Evolutionary conservation across 2,888 invertebrate genomes (phyloP).

Genomic region (Malacosoma neustria): DNA sequence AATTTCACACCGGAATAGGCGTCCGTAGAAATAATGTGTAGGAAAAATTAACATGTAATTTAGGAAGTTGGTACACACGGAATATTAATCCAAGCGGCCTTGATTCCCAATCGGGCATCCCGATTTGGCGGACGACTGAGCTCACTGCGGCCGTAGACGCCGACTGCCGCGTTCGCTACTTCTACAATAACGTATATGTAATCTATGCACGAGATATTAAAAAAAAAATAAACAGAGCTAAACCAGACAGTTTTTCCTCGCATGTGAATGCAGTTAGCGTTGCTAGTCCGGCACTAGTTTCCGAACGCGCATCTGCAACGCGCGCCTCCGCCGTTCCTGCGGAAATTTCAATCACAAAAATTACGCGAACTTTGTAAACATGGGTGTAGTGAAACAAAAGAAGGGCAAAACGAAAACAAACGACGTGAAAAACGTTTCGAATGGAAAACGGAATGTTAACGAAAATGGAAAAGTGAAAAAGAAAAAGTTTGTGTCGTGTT

Average conservation of each 20-base stretch:
- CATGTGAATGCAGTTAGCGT: slow-evolving; percentile 64
- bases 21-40: slow-evolving; percentile 49
- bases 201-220: too few relatives aligned
- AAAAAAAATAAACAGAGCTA: slow-evolving; percentile 5
- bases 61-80: slow-evolving; percentile 48
- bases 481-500: slow-evolving; percentile 67
- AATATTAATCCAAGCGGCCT: slow-evolving; percentile 65
- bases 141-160: slow-evolving; percentile 41
- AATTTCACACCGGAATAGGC: slow-evolving; percentile 31
- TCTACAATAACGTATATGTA: too few relatives aligned
- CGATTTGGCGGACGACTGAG: slow-evolving; percentile 55
- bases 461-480: slow-evolving; percentile 62
- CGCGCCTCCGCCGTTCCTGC: slow-evolving; percentile 31
- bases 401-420: slow-evolving; percentile 46
- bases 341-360: slow-evolving; percentile 16
- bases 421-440: slow-evolving; percentile 30
- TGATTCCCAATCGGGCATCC: slow-evolving; percentile 65
- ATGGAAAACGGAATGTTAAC: slow-evolving; percentile 45
- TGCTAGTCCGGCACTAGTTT: slow-evolving; percentile 67
- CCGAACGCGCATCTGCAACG: slow-evolving; percentile 58
- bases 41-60: slow-evolving; percentile 53
- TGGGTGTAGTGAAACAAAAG: slow-evolving; percentile 63
- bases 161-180: slow-evolving; percentile 2
- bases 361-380: slow-evolving; percentile 37
- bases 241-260: slow-evolving; percentile 49